Evolutionary conservation across 2,113 vertebrate genomes (phyloP), one percentile per base, ranked within the genome.

Genomic region (Trematomus loennbergii): DNA sequence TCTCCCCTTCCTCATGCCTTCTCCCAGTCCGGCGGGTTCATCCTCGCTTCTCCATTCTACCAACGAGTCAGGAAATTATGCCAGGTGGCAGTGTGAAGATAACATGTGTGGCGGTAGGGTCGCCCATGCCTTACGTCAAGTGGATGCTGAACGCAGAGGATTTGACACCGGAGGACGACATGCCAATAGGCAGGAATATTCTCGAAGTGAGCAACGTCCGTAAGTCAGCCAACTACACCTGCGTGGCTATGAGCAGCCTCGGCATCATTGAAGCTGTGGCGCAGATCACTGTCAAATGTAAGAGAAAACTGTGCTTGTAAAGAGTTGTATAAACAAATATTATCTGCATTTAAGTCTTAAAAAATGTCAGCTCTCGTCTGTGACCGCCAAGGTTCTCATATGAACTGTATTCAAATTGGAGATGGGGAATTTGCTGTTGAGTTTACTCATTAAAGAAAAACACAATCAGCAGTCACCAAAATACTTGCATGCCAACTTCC

Each of bases 141-240:
- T 99, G 98, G 98, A 99, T 98, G 97, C 96, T 98, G 83, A 97
- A 97, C 78, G 93, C 96, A 0, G 98, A 99, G 92, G 98, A 99
- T 89, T 92, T 99, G 91, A 99, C 98, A 0, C 98, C 97, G 0
- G 98, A 99, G 79, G 98, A 99, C 12, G 98, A 98, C 93, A 99
- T 99, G 98, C 98, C 98, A 0, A 97, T 99, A 85, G 98, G 98
- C 58, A 95, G 98, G 45, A 99, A 99, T 0, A 98, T 99, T 61
- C 95, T 99, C 55, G 98, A 99, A 77, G 96, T 99, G 90, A 98
- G 96, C 1, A 96, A 96, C 3, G 96, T 99, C 76, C 97, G 97
- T 70, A 98, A 99, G 90, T 99, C 98, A 0, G 98, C 98, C 94
- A 99, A 99, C 95, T 99, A 99, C 93, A 99, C 98, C 0, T 99